Base-by-base conservation (phyloP, 2,797 vertebrate species). In the Acomys russatus region DNA sequence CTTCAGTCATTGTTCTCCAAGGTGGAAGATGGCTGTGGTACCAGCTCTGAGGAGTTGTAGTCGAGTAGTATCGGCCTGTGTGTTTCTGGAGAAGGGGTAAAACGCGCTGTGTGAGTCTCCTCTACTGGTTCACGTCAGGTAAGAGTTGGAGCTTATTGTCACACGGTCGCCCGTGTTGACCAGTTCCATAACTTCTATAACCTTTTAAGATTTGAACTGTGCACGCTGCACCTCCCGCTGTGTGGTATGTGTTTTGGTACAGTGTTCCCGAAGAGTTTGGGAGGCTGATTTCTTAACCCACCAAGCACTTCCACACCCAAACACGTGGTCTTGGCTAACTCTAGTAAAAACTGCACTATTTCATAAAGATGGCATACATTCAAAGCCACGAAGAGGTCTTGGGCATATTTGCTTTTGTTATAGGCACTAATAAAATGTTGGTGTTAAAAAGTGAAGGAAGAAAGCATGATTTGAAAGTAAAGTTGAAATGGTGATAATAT, bases 251-350 rank as follows among this genome's bases (percentile, higher is more conserved):
- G 83, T 90, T 96, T 93, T 85, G 94, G 68, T 87, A 44, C 68
- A 91, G 30, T 93, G 70, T 92, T 92, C 51, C 44, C 68, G 8
- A 78, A 89, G 90, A 73, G 64, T 78, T 74, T 88, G 90, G n/a
- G 73, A 91, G 82, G 66, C 79, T 92, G 74, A 90, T 90, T 94
- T 94, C 90, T 92, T 92, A 70, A 94, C 77, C 76, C 76, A 88
- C 92, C 85, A 97, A 85, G 64, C 89, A 59, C 64, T 93, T 92
- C 91, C 68, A 54, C 30, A 90, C 80, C 95, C 90, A 94, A 90
- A 94, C 93, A 95, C 79, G 84, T 97, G 97, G 95, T 97, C 93
- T 93, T 96, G 94, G 90, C 44, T 79, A 96, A 95, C 92, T 91
- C 77, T 90, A 63, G 64, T 78, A 38, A 71, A 78, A 96, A 96